phyloP scores from a whole-genome alignment of 2,797 vertebrate genomes.

The Tauraco hartlaubi region DNA sequence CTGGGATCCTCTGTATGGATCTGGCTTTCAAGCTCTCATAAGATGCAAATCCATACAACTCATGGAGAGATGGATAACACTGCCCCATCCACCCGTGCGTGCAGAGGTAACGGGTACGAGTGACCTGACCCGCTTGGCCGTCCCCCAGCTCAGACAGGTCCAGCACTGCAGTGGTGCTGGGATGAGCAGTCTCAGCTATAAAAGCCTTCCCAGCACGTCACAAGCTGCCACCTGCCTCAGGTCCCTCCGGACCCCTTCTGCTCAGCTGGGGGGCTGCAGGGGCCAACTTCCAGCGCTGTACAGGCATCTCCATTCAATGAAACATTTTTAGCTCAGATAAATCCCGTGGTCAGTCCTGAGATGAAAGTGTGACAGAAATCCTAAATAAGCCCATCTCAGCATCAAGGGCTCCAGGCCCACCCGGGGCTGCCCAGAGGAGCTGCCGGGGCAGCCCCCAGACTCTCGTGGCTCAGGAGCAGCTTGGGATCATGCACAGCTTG shows the following conservation, averaged over 20 bases:
- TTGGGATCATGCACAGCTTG: background rate
- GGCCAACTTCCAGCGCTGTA: background rate
- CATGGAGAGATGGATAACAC: fast-evolving
- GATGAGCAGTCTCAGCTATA: background rate
- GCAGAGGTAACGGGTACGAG: fast-evolving
- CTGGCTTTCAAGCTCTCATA: background rate
- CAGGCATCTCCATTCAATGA: background rate
- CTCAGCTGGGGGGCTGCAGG: background rate
- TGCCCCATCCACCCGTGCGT: fast-evolving
- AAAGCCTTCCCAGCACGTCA: background rate
- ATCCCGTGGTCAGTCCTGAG: background rate
- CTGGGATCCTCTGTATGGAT: background rate
- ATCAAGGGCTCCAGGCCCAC: fast-evolving
- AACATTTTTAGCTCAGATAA: background rate
- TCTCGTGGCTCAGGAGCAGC: background rate
- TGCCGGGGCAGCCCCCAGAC: background rate
- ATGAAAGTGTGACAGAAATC: background rate
- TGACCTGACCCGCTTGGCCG: background rate
- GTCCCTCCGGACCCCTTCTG: background rate
- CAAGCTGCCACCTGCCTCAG: background rate
- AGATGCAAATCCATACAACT: background rate
- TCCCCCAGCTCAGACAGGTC: background rate
- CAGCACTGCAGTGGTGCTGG: fast-evolving
- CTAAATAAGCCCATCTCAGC: background rate
- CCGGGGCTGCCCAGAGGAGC: background rate